Percentiles rank a stretch among this genome's conserved stretches.
These are phyloP conservation scores for Onychorhynchus coronatus DNA, from an alignment of 2,113 vertebrate genomes.

Conservation along the genomic window DNA sequence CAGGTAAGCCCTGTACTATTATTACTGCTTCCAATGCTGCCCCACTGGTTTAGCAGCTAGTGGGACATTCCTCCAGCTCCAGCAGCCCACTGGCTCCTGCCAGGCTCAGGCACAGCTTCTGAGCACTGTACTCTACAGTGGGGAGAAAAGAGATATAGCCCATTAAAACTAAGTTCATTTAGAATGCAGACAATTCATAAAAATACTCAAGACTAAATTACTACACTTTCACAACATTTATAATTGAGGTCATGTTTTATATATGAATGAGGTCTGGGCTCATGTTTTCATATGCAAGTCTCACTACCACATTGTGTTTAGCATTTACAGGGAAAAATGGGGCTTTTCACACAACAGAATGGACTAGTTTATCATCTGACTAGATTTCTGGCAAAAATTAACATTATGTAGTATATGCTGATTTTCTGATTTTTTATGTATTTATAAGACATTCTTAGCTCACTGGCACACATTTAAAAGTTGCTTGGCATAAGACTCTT, in stretches of 20 bases:
- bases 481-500: not conserved
- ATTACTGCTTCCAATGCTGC: constrained; percentile 18
- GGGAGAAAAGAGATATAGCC: not conserved
- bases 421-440: not conserved
- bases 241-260: not conserved
- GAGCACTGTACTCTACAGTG: not conserved
- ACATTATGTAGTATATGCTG: not conserved
- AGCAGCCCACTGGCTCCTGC: not conserved
- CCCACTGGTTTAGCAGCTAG: constrained; percentile 52
- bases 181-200: not conserved
- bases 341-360: not conserved
- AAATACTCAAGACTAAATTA: not conserved
- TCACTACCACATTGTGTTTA: not conserved
- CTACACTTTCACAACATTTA: not conserved
- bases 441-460: not conserved
- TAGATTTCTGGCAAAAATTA: not conserved
- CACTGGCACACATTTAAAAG: not conserved
- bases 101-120: not conserved
- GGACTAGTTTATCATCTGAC: not conserved
- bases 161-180: not conserved
- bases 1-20: not conserved
- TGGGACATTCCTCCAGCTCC: not conserved
- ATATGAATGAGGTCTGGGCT: no score
- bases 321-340: not conserved
- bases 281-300: not conserved